Base-by-base conservation (phyloP, 2,113 vertebrate genomes). In the Crocuta crocuta region DNA sequence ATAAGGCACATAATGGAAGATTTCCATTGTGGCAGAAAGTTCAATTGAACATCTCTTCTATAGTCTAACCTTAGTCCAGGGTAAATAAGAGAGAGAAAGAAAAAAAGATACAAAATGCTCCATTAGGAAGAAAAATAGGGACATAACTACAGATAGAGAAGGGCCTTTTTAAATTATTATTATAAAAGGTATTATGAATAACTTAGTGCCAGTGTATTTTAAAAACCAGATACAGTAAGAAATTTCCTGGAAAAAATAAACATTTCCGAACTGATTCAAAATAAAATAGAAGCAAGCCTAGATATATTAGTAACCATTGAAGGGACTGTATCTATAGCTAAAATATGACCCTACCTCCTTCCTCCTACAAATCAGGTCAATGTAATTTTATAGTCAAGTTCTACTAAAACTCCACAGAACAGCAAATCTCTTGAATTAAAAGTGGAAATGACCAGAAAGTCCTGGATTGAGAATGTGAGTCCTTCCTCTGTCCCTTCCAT, bases 401-500 rank as follows among this genome's bases (percentile, higher is more conserved):
- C 61, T 87, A 55, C 15, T 63, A 45, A 66, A 91, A 66, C 23
- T 73, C 39, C 26, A 58, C 23, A 2, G 79, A 87, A 61, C 4
- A 94, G 53, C 35, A 74, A 50, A 85, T 68, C 33, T 82, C 45
- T 74, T 63, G n/a, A 79, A 78, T 88, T 93, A 96, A 91, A 92
- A 80, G 24, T 8, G 13, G 16, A 39, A 94, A 23, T 26, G 21
- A 26, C 63, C 63, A 74, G 71, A 81, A 78, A 79, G 39, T 81
- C 65, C 82, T 70, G 12, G 39, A 74, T 43, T 83, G 19, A 94
- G 55, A 15, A 73, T 86, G 87, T 92, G 43, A 65, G 81, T 80
- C 21, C 53, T 86, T 90, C 35, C 74, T 74, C 50, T 53, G 17
- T 80, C 31, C n/a, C 48, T 95, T 58, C 9, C 17, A 1, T 79